A percentile compares a stretch with the other conserved stretches of the same genome.
Evolutionary conservation across 2,797 vertebrate genomes (phyloP).

Genomic region (Micromesistius poutassou): DNA sequence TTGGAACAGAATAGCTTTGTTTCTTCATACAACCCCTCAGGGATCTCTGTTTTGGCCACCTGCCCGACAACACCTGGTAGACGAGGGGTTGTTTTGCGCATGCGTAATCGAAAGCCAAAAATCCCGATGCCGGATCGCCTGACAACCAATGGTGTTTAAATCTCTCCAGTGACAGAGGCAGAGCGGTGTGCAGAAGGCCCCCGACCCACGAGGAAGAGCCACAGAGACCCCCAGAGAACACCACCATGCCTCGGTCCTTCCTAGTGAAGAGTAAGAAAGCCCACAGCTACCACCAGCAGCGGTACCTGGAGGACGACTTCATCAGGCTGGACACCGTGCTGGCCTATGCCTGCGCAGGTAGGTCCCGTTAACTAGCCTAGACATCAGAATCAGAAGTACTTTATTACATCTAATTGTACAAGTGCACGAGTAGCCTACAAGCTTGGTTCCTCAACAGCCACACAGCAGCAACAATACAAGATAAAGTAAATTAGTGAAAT

Average conservation of each 20-base stretch:
- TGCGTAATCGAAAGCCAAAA: slow-evolving; percentile 72
- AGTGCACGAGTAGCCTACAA: too few species aligned
- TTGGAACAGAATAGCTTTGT: not conserved
- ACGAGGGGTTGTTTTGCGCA: slow-evolving; percentile 66
- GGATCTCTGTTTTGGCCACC: slow-evolving; percentile 43
- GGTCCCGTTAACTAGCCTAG: slow-evolving; percentile 31
- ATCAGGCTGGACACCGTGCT: slow-evolving; percentile 74
- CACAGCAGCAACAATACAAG: too few species aligned
- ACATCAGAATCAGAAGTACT: too few species aligned
- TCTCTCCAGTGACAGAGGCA: slow-evolving; percentile 72
- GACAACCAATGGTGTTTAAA: slow-evolving; percentile 69
- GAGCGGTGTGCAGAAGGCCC: slow-evolving; percentile 38
- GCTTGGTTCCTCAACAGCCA: too few species aligned
- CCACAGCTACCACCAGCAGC: slow-evolving; percentile 95
- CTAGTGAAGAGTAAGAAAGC: slow-evolving; percentile 97
- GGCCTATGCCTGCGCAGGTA: slow-evolving; percentile 85
- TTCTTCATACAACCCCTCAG: not conserved
- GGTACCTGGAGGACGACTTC: slow-evolving; percentile 80
- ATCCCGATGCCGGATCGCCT: slow-evolving; percentile 52
- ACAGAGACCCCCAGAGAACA: slow-evolving; percentile 13
- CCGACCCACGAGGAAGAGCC: not conserved
- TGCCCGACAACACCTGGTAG: slow-evolving; percentile 80
- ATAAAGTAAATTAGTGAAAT: too few species aligned
- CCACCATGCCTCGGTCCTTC: slow-evolving; percentile 91
- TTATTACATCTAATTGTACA: too few species aligned